phyloP scores from a whole-genome alignment of 2,888 invertebrate species.

The Automeris io region DNA sequence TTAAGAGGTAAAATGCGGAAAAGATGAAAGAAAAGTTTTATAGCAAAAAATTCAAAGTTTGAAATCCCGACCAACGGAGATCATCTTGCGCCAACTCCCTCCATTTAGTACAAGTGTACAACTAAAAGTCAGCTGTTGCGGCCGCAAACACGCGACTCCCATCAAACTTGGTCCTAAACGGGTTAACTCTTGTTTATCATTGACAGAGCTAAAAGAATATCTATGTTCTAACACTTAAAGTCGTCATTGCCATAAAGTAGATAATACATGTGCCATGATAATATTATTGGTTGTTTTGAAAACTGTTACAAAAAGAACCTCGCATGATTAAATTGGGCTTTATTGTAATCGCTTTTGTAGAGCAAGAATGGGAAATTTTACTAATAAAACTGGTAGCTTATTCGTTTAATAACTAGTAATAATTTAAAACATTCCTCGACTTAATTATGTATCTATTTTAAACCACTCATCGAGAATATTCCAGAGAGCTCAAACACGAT shows the following conservation, averaged over 20 bases:
- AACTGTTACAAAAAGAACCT: no score
- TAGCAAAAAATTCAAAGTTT: conserved; percentile 2
- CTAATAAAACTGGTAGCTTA: no score
- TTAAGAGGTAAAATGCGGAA: background rate
- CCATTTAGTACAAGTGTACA: conserved; percentile 15
- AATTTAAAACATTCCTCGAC: no score
- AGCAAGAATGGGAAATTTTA: no score
- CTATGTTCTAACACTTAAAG: background rate
- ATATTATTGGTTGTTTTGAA: background rate
- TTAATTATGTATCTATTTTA: no score
- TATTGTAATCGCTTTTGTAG: no score
- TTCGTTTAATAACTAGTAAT: no score
- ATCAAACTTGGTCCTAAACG: conserved; percentile 35
- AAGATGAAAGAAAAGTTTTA: background rate
- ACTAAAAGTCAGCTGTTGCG: conserved; percentile 27
- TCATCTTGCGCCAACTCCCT: conserved; percentile 19
- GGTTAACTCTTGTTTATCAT: conserved; percentile 11
- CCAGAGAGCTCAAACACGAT: no score
- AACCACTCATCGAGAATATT: no score
- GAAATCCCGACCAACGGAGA: conserved; percentile 5
- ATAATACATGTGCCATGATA: background rate
- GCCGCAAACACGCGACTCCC: conserved; percentile 30
- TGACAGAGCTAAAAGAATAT: background rate
- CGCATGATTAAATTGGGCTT: no score
- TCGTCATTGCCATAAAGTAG: background rate